Evolutionary conservation across 2,113 vertebrate species (phyloP).

Genomic region (Crotalus viridis): DNA sequence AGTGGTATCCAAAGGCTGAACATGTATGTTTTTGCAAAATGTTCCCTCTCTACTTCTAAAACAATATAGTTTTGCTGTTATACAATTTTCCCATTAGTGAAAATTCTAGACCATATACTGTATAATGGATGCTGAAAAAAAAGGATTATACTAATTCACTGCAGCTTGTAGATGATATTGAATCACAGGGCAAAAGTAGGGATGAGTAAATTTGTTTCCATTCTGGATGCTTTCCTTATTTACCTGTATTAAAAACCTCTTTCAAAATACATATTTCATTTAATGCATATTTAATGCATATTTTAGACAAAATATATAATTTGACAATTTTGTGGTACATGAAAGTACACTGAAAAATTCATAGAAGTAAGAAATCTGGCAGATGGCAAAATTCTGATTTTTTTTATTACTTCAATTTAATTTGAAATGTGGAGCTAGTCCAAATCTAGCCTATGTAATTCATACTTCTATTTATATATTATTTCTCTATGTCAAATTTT

Average conservation of each 20-base stretch:
- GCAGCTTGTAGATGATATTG: background rate
- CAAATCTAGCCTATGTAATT: background rate
- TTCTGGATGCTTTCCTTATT: background rate
- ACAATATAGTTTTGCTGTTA: background rate
- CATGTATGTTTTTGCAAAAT: background rate
- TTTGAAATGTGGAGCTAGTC: background rate
- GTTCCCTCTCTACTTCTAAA: background rate
- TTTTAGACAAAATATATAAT: background rate
- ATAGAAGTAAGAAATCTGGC: background rate
- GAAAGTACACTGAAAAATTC: background rate
- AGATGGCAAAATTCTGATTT: background rate
- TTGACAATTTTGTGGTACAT: background rate
- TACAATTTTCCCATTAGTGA: background rate
- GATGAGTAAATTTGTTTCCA: background rate
- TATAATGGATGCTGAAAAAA: background rate
- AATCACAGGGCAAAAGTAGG: background rate
- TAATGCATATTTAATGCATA: background rate
- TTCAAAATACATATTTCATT: background rate
- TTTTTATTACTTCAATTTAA: background rate
- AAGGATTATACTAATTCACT: background rate
- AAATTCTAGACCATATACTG: background rate
- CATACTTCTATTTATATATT: background rate
- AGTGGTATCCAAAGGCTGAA: background rate
- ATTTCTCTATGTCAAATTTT: background rate
- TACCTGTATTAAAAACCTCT: background rate